Percentiles rank a stretch among this genome's conserved stretches.
These are phyloP conservation scores for Potamilus streckersoni DNA, from an alignment of 1,140 invertebrate species.

Conservation along the genomic window DNA sequence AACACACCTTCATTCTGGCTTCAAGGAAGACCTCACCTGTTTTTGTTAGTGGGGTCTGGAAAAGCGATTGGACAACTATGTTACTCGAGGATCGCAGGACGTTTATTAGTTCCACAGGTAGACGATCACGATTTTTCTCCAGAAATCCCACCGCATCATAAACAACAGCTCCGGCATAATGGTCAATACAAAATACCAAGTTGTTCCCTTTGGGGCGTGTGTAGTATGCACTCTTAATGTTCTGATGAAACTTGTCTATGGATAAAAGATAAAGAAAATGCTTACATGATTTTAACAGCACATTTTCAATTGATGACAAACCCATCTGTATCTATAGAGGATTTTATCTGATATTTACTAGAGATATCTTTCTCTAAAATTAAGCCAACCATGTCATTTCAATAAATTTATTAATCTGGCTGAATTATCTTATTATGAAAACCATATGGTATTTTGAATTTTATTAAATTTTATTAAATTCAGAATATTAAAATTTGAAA, in stretches of 20 bases:
- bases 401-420: too few relatives aligned
- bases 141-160: constrained; percentile 84
- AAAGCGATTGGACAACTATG: constrained; percentile 81
- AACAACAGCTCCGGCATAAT: constrained; percentile 72
- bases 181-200: constrained; percentile 70
- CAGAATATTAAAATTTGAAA: too few relatives aligned
- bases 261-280: constrained; percentile 44
- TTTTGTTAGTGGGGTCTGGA: constrained; percentile 87
- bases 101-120: constrained; percentile 84
- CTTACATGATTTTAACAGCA: neutral
- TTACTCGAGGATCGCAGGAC: constrained; percentile 81
- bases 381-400: too few relatives aligned
- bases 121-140: constrained; percentile 86
- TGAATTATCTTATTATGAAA: too few relatives aligned
- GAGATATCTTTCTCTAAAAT: too few relatives aligned
- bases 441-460: too few relatives aligned
- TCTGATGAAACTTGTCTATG: constrained; percentile 85
- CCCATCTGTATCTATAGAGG: too few relatives aligned
- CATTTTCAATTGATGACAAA: too few relatives aligned
- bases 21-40: constrained; percentile 6
- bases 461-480: too few relatives aligned
- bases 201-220: constrained; percentile 79
- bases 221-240: constrained; percentile 82
- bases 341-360: too few relatives aligned
- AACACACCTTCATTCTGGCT: too few relatives aligned